Evolutionary conservation across 2,888 invertebrate species (phyloP), one percentile per base, ranked within the genome.

Genomic region (Octodonta nipae): DNA sequence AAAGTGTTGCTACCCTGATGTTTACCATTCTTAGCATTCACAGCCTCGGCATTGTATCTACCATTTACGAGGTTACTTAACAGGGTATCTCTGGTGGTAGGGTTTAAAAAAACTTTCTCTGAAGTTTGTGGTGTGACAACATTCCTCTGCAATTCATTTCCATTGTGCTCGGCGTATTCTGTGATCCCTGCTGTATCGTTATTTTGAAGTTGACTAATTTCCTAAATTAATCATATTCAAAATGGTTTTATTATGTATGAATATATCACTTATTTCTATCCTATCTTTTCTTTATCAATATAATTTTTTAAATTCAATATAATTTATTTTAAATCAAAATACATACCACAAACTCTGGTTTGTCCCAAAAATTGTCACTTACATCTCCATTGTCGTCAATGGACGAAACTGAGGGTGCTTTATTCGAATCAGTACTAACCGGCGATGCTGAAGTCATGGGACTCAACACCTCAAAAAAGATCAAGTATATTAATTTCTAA

Each of bases 51-150:
- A 38, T 57, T 58, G 38, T 50, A 55, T 31, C 41, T 49, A 16
- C 51, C 52, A 36, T 52, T 55, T 15, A 54, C 51, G 10, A 59
- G 40, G 40, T 56, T 56, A 39, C 52, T 52, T 25, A 61, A 42
- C 16, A 61, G 43, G 3, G 55, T 49, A 37, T 60, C 54, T 34
- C 55, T 52, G 2, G 54, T 44, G 11, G 44, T 43, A 1, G 57
- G 52, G 44, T 58, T 59, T 27, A 60, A 38, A 34, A 60, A 60
- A 11, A 60, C 45, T 35, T 51, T 50, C 28, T 52, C 36, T 8
- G 30, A 29, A 15, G 26, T 29, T 20, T 36, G 32, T 15, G 25
- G 32, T 10, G 12, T n/a, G n/a, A n/a, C 12, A 11, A 31, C 26
- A 7, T 39, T 36, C 13, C 26, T 32, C 13, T 44, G 38, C 22